Percentiles rank a stretch among this genome's conserved stretches.
These are phyloP conservation scores for Platyrinchus mystaceus DNA, from an alignment of 2,797 vertebrate genomes.

Conservation along the genomic window DNA sequence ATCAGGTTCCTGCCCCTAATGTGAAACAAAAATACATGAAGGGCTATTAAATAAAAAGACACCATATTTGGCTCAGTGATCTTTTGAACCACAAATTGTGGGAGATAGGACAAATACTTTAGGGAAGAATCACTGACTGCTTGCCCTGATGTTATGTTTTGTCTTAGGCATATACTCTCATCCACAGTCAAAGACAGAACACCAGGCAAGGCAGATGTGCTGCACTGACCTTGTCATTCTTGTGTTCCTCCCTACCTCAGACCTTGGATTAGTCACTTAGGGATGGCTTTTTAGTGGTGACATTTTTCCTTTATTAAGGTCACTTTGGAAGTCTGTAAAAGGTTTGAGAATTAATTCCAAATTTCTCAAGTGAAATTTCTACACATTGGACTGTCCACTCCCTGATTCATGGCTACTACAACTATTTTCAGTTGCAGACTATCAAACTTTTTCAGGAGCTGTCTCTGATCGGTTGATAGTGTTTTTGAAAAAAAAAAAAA, in stretches of 20 bases:
- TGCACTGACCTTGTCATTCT: not conserved
- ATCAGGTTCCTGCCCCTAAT: not conserved
- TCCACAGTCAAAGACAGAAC: not conserved
- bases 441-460: constrained; percentile 9
- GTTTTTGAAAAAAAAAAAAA: not conserved
- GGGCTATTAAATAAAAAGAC: not conserved
- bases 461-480: not conserved
- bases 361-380: not conserved
- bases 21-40: not conserved
- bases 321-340: not conserved
- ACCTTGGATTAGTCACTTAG: not conserved
- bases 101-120: not conserved
- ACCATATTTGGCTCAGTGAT: not conserved
- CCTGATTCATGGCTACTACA: constrained; percentile 15
- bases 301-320: not conserved
- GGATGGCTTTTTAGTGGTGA: not conserved
- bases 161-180: not conserved
- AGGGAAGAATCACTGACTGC: not conserved
- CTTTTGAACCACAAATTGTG: not conserved
- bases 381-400: not conserved
- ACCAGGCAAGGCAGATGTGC: not conserved
- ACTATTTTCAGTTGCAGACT: constrained; percentile 7
- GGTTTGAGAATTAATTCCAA: not conserved
- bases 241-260: not conserved
- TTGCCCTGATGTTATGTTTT: not conserved